phyloP scores from a whole-genome alignment of 64 coral and sea anemone genomes.

The Orbicella faveolata region DNA sequence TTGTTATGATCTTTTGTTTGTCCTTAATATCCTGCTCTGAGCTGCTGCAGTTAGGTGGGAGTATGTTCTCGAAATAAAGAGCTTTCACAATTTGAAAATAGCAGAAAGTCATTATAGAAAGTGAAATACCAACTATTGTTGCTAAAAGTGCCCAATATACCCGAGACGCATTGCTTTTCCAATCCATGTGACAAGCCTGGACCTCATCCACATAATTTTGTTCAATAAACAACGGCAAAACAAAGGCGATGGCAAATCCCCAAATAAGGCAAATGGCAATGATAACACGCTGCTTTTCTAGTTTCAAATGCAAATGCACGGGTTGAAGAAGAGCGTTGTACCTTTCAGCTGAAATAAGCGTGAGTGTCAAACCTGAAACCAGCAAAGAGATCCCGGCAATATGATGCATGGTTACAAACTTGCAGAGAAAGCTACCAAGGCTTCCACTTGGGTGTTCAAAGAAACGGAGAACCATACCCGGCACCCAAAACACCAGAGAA shows the following conservation, averaged over 20 bases:
- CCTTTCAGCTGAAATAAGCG: slow-evolving; percentile 55
- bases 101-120: slow-evolving; percentile 16
- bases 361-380: slow-evolving; percentile 52
- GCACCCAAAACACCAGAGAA: slow-evolving; percentile 24
- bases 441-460: slow-evolving; percentile 41
- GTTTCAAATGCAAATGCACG: slow-evolving; percentile 13
- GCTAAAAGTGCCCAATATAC: slow-evolving; percentile 23
- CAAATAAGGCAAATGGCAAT: slow-evolving; percentile 31
- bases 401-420: slow-evolving; percentile 48
- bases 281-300: slow-evolving; percentile 29
- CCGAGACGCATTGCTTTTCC: slow-evolving; percentile 12
- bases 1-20: slow-evolving; percentile 51
- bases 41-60: background rate
- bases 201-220: slow-evolving; percentile 20
- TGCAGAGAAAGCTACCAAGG: slow-evolving; percentile 27
- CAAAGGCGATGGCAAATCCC: slow-evolving; percentile 32
- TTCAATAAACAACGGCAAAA: slow-evolving; percentile 17
- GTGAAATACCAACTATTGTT: background rate
- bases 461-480: slow-evolving; percentile 24
- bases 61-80: slow-evolving; percentile 47
- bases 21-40: slow-evolving; percentile 3
- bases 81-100: slow-evolving; percentile 47
- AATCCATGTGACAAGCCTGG: slow-evolving; percentile 22
- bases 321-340: slow-evolving; percentile 52
- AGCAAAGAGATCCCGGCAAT: slow-evolving; percentile 39